phyloP scores from a whole-genome alignment of 2,888 invertebrate species.

The Hypomecis atomaria region DNA sequence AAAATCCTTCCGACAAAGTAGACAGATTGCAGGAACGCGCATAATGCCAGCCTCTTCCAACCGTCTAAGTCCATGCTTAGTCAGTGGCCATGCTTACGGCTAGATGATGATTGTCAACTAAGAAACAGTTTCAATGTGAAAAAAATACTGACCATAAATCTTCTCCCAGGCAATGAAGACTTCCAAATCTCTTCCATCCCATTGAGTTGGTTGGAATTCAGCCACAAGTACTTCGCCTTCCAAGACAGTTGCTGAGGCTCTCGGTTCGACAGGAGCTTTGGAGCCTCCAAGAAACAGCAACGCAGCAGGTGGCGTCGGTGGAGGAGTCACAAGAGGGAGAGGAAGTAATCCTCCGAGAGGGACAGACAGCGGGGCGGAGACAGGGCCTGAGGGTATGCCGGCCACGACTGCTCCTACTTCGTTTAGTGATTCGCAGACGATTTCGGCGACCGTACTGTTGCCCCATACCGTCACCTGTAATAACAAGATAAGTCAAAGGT shows the following conservation, averaged over 20 bases:
- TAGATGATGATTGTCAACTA: too few relatives aligned
- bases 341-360: slow-evolving; percentile 65
- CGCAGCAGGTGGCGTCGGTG: slow-evolving; percentile 68
- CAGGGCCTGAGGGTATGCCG: slow-evolving; percentile 71
- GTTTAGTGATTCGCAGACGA: slow-evolving; percentile 74
- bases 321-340: slow-evolving; percentile 56
- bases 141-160: slow-evolving; percentile 71
- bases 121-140: not conserved
- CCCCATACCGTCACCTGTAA: slow-evolving; percentile 75
- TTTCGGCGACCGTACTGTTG: slow-evolving; percentile 75
- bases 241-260: slow-evolving; percentile 82
- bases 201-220: slow-evolving; percentile 83
- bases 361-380: slow-evolving; percentile 64
- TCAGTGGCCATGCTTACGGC: too few relatives aligned
- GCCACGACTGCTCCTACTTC: slow-evolving; percentile 74
- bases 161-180: slow-evolving; percentile 79
- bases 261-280: slow-evolving; percentile 86
- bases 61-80: too few relatives aligned
- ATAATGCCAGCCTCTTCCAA: too few relatives aligned
- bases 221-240: slow-evolving; percentile 87
- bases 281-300: slow-evolving; percentile 86
- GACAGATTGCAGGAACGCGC: too few relatives aligned
- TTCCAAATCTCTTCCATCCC: slow-evolving; percentile 82
- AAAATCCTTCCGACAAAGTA: too few relatives aligned
- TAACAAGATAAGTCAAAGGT: slow-evolving; percentile 30